phyloP scores from a whole-genome alignment of 2,888 invertebrate species.

The Callyntrura sp. region DNA sequence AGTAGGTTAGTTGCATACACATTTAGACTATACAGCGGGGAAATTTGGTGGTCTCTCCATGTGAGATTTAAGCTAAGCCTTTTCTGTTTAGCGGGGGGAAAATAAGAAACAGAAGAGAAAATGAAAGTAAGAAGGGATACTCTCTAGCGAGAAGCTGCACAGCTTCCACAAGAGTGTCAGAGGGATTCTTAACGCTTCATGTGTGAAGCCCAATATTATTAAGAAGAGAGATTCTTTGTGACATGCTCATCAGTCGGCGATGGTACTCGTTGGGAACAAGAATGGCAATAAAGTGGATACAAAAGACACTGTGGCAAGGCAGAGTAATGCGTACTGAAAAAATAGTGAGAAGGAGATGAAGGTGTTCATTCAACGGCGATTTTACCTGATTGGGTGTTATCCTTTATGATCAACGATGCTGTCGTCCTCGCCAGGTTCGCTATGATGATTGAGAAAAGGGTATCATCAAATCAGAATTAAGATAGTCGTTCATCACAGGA shows the following conservation, averaged over 20 bases:
- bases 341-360: not conserved
- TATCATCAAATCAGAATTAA: slow-evolving; percentile 69
- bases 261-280: not conserved
- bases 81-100: slow-evolving; percentile 45
- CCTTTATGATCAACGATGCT: not conserved
- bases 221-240: slow-evolving; percentile 74
- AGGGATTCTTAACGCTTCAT: slow-evolving; percentile 75
- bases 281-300: not conserved
- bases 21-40: no score
- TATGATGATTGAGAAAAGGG: not conserved
- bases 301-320: not conserved
- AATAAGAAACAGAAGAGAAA: slow-evolving; percentile 36
- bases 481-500: slow-evolving; percentile 67
- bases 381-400: not conserved
- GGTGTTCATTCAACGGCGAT: slow-evolving; percentile 9
- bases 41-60: no score
- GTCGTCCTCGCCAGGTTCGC: no score
- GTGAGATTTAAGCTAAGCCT: slow-evolving; percentile 67
- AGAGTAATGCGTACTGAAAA: not conserved
- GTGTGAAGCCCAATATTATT: slow-evolving; percentile 75
- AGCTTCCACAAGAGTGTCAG: slow-evolving; percentile 9
- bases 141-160: no score
- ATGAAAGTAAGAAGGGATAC: slow-evolving; percentile 28
- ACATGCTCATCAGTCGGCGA: slow-evolving; percentile 46
- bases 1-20: no score